phyloP scores from a whole-genome alignment of 2,797 vertebrate genomes.

The Megalops cyprinoides region DNA sequence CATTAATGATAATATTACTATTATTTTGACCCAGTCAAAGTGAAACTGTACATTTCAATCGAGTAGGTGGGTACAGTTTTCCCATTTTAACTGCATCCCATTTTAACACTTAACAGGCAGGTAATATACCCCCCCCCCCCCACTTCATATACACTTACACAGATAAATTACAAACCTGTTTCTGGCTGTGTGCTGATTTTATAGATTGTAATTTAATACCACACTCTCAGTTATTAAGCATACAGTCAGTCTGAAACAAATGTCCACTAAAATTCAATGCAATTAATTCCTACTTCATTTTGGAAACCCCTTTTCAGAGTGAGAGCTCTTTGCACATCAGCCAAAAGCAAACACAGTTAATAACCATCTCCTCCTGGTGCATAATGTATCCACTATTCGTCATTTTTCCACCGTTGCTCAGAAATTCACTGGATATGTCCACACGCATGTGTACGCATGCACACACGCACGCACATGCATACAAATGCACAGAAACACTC shows the following conservation, averaged over 20 bases:
- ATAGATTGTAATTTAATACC: neutral
- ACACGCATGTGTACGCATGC: no score
- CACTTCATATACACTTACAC: neutral
- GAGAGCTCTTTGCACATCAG: neutral
- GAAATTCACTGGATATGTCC: no score
- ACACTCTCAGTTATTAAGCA: slow-evolving; percentile 5
- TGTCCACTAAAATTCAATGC: neutral
- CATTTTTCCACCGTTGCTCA: no score
- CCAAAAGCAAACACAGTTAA: neutral
- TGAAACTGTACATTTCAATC: neutral
- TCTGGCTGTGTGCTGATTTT: neutral
- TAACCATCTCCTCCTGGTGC: no score
- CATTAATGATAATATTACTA: neutral
- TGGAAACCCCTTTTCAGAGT: neutral
- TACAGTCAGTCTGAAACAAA: neutral
- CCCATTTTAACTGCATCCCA: no score
- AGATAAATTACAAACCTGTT: neutral
- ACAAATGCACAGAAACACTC: slow-evolving; percentile 34
- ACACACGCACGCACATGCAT: no score
- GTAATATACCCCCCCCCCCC: neutral
- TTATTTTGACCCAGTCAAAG: neutral
- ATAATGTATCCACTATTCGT: no score
- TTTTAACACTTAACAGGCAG: neutral
- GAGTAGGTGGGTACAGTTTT: no score
- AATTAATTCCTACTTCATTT: slow-evolving; percentile 13